Base-by-base conservation (phyloP, 2,888 invertebrate species). In the Choreutis nemorana region DNA sequence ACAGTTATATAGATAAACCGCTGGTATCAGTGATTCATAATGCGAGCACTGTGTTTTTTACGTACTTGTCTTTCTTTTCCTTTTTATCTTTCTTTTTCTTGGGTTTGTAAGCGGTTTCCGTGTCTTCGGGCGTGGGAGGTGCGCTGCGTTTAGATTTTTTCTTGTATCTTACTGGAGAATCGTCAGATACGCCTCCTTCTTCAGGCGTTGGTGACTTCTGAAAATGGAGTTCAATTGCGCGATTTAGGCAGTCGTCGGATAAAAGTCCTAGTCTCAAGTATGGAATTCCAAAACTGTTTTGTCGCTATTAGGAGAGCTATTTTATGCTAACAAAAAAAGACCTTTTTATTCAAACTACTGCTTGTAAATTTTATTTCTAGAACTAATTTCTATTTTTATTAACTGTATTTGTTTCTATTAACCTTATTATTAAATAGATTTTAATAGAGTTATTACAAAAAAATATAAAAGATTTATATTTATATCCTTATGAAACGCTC, bases 11-110 rank as follows among this genome's bases (percentile, higher is more conserved):
- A 6, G 5, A 8, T 6, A 5, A 18, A 18, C 18, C 18, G 8
- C 8, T 18, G 5, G 5, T 6, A 18, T 18, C 18, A 18, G 8
- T 18, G 8, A n/a, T 23, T n/a, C 23, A 5, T n/a, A 7, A 5
- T n/a, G 8, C n/a, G 7, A 26, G n/a, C n/a, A n/a, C n/a, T n/a
- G n/a, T 4, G n/a, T 6, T 16, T 7, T n/a, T 33, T 12, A 16
- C 8, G 15, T 36, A 64, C 72, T 63, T 68, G 34, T 75, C 73
- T 40, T 73, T 77, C 49, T 78, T 78, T 7, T 79, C 72, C 37
- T 72, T 71, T 39, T 75, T 79, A 21, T 80, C 79, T 46, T 77
- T 79, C 58, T 77, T 79, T 55, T 77, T 78, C 55, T 79, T 80
- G 32, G 72, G 71, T 33, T 71, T 70, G 54, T 73, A 65, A 2